phyloP scores from a whole-genome alignment of 2,797 vertebrate species.

The Parambassis ranga region DNA sequence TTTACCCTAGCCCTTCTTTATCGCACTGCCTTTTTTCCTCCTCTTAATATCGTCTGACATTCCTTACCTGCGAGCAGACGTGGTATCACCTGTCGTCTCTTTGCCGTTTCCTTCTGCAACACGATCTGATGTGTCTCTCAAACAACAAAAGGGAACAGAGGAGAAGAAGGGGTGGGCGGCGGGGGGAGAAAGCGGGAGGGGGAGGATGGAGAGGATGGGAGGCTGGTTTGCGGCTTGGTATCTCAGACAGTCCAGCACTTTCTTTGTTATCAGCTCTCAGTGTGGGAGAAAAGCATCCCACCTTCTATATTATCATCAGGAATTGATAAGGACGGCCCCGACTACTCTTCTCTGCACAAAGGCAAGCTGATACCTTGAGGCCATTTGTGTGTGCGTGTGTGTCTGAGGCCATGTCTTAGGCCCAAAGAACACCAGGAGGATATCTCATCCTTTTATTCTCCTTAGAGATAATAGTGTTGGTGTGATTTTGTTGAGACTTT shows the following conservation, averaged over 20 bases:
- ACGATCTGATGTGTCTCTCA: constrained; percentile 69
- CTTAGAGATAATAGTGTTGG: constrained; percentile 9
- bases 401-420: constrained; percentile 22
- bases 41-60: constrained; percentile 56
- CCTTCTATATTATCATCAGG: constrained; percentile 72
- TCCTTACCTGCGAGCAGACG: constrained; percentile 53
- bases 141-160: constrained; percentile 65
- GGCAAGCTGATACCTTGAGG: constrained; percentile 56
- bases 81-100: constrained; percentile 57
- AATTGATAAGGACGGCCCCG: constrained; percentile 65
- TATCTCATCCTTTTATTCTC: constrained; percentile 33
- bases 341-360: constrained; percentile 64
- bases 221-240: constrained; percentile 37
- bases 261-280: constrained; percentile 63
- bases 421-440: constrained; percentile 24
- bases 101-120: constrained; percentile 66
- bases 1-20: background rate
- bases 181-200: constrained; percentile 5
- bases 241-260: constrained; percentile 62
- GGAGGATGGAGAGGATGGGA: constrained; percentile 18
- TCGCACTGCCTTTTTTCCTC: background rate
- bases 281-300: constrained; percentile 60
- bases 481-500: constrained; percentile 24
- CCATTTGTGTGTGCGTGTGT: constrained; percentile 2
- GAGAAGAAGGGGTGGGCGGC: constrained; percentile 3